phyloP scores from a whole-genome alignment of 2,797 vertebrate species.

The Hyperoplus immaculatus region DNA sequence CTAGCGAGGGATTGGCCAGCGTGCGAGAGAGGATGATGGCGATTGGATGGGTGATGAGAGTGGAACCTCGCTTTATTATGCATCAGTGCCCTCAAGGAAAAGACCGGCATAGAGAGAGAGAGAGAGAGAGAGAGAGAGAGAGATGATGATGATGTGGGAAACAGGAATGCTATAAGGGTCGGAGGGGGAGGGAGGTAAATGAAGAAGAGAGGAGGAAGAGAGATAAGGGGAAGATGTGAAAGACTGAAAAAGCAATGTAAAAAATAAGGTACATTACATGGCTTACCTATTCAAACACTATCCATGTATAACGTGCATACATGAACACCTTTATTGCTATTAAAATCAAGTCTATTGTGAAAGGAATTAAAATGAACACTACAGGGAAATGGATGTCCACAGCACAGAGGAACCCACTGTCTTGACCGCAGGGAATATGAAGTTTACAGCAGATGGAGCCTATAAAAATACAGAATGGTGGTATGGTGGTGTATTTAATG shows the following conservation, averaged over 20 bases:
- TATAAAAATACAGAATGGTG: slow-evolving; percentile 47
- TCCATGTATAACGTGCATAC: not conserved
- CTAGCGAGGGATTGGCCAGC: slow-evolving; percentile 56
- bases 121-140: slow-evolving; percentile 15
- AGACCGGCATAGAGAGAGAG: slow-evolving; percentile 26
- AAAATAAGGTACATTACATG: slow-evolving; percentile 2
- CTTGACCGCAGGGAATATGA: slow-evolving; percentile 51
- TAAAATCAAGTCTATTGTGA: slow-evolving; percentile 1
- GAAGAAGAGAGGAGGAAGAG: slow-evolving; percentile 5
- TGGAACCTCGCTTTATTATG: slow-evolving; percentile 69
- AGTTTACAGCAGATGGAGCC: slow-evolving; percentile 64
- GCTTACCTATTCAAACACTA: slow-evolving; percentile 10
- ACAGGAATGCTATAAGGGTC: slow-evolving; percentile 41
- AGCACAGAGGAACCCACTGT: slow-evolving; percentile 24
- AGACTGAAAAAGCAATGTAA: not conserved
- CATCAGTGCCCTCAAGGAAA: slow-evolving; percentile 78
- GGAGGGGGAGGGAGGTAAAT: slow-evolving; percentile 14
- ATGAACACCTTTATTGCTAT: not conserved
- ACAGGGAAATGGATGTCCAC: slow-evolving; percentile 3
- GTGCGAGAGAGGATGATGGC: slow-evolving; percentile 49
- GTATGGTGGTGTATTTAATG: slow-evolving; percentile 43
- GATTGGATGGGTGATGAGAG: slow-evolving; percentile 69
- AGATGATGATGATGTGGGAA: slow-evolving; percentile 62
- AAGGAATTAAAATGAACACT: slow-evolving; percentile 16
- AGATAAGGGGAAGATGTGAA: not conserved